Evolutionary conservation across 30 jellyfish, hydroid and myxozoan genomes (phyloP), one percentile per base, ranked within the genome.

Genomic region (Thelohanellus kitauei): DNA sequence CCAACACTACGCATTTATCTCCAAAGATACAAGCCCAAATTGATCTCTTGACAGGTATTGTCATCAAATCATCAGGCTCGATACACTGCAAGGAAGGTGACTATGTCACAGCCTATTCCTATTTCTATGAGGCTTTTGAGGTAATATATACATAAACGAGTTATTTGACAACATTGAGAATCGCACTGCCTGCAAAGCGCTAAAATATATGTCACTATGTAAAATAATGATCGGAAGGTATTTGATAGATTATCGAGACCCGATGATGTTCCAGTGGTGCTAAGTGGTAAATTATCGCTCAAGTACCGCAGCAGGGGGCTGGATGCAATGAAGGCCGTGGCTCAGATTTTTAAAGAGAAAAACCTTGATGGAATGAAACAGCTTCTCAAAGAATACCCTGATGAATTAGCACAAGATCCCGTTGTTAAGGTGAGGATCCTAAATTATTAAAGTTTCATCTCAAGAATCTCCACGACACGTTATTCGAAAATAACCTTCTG

Each of bases 111-210:
- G 91, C 85, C 0, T 71, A 60, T 47, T 71, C 91, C 9, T 71
- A 71, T 48, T 71, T 71, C 51, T 71, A 71, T 39, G 91, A 71
- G 33, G 91, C 91, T 21, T 71, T 71, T 49, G 91, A 71, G 84
- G 90, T 58, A 44, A 16, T 38, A n/a, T 10, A 14, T 38, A 38
- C 6, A 10, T 38, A 10, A 5, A n/a, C 31, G 23, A 68, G 90
- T 85, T 85, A 5, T 71, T 60, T 43, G 86, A 71, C 41, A 60
- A 85, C 15, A 71, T 71, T 19, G 91, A 53, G 41, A 71, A 55
- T 41, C 73, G 69, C 21, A 54, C 45, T 22, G 91, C 91, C 17
- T 42, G 60, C 35, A 31, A 41, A 23, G 86, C 75, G 15, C 30
- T 71, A 39, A 71, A 71, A 39, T 71, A 71, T 32, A 71, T 71